These are phyloP conservation scores for Cossypha heuglini DNA, from an alignment of 2,797 vertebrate species.

Conservation along the genomic window DNA sequence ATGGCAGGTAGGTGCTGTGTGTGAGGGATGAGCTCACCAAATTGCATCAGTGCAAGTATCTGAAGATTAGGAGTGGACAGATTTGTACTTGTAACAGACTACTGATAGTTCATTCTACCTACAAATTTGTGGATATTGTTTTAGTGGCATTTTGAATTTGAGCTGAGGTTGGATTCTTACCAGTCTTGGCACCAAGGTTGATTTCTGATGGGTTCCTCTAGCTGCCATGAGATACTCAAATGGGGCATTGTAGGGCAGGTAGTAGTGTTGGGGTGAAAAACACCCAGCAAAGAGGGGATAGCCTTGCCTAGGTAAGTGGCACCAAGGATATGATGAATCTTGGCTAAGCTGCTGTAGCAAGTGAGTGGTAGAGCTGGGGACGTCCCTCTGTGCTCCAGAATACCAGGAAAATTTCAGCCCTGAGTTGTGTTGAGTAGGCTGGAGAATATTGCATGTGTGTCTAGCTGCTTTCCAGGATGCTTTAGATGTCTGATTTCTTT, in stretches of 20 bases:
- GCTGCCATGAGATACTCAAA: neutral
- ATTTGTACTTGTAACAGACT: neutral
- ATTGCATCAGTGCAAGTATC: neutral
- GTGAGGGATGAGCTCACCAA: neutral
- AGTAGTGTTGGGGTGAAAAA: neutral
- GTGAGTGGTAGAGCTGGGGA: neutral
- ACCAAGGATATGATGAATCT: neutral
- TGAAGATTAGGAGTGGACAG: neutral
- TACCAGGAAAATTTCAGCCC: neutral
- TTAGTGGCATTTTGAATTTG: neutral
- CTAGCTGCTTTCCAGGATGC: neutral
- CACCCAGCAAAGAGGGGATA: neutral
- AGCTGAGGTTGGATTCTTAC: neutral
- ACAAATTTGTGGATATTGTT: neutral
- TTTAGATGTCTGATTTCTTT: neutral
- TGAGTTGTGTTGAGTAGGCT: neutral
- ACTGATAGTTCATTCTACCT: neutral
- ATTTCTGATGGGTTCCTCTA: neutral
- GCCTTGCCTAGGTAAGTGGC: neutral
- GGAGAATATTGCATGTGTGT: accelerated
- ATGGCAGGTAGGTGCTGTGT: constrained; percentile 79
- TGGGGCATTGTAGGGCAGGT: neutral
- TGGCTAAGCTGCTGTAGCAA: neutral
- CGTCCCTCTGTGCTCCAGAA: neutral
- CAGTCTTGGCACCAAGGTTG: neutral